These are phyloP conservation scores for Piaya cayana DNA, from an alignment of 2,113 vertebrate species.

Conservation along the genomic window DNA sequence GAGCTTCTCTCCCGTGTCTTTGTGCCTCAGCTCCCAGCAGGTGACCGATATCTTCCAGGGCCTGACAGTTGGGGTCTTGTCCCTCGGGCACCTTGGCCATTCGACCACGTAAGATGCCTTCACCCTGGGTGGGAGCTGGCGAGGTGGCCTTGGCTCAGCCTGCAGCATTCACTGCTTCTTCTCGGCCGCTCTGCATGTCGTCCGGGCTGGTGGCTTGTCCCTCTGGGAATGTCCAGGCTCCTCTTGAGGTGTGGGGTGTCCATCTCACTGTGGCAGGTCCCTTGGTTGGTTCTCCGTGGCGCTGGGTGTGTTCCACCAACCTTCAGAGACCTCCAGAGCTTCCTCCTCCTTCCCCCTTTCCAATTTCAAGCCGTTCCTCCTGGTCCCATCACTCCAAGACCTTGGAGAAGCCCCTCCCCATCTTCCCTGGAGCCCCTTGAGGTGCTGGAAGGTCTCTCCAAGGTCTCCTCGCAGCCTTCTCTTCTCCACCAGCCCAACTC, in stretches of 20 bases:
- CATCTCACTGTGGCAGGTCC: fast-evolving
- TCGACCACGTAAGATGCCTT: conserved; percentile 58
- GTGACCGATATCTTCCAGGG: conserved; percentile 45
- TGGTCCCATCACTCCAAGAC: too few species aligned
- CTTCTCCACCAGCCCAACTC: too few species aligned
- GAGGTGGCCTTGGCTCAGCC: not conserved
- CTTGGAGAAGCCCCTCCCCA: too few species aligned
- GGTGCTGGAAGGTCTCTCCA: too few species aligned
- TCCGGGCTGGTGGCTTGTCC: not conserved
- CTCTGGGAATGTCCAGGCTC: not conserved
- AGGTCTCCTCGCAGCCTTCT: too few species aligned
- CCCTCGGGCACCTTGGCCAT: conserved; percentile 48
- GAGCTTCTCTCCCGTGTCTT: not conserved
- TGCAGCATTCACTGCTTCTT: not conserved
- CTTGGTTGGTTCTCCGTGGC: fast-evolving
- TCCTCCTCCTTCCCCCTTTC: too few species aligned
- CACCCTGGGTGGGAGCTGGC: not conserved
- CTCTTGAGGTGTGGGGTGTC: not conserved
- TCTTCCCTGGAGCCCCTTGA: too few species aligned
- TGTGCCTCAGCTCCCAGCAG: conserved; percentile 55
- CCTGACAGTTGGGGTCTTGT: conserved; percentile 45
- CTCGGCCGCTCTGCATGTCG: not conserved
- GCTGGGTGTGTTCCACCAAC: not conserved
- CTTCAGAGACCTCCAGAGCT: not conserved
- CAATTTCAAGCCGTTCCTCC: too few species aligned